These are phyloP conservation scores for Meiosimyza decipiens DNA, from an alignment of 2,888 invertebrate species.

Conservation along the genomic window DNA sequence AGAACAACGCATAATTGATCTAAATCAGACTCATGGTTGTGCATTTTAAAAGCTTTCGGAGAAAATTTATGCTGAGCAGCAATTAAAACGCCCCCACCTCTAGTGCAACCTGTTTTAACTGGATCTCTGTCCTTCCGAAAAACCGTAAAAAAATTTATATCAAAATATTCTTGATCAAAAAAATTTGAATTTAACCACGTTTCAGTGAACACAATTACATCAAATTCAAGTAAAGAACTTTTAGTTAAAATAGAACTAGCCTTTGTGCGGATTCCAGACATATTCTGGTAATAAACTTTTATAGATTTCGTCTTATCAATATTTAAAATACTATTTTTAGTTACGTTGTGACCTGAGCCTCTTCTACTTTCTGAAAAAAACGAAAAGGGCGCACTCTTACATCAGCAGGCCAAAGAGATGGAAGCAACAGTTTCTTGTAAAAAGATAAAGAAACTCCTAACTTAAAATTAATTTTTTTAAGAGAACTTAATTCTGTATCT, in stretches of 20 bases:
- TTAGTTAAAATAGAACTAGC: not conserved
- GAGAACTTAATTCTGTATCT: no score
- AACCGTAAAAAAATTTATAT: not conserved
- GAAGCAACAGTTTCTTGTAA: no score
- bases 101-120: not conserved
- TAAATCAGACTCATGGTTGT: not conserved
- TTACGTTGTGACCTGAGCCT: no score
- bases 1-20: not conserved
- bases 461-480: no score
- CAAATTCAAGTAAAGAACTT: not conserved
- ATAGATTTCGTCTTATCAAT: not conserved
- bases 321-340: no score
- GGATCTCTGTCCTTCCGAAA: slow-evolving; percentile 5
- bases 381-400: not conserved
- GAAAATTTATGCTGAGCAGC: not conserved
- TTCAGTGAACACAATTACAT: not conserved
- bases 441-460: no score
- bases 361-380: no score
- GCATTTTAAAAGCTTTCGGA: not conserved
- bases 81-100: slow-evolving; percentile 5
- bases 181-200: not conserved
- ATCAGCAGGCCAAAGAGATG: not conserved
- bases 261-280: not conserved
- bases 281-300: not conserved
- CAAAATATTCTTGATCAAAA: not conserved